Base-by-base conservation (phyloP, 2,888 invertebrate species). In the Lepidocyrtinus sp. region DNA sequence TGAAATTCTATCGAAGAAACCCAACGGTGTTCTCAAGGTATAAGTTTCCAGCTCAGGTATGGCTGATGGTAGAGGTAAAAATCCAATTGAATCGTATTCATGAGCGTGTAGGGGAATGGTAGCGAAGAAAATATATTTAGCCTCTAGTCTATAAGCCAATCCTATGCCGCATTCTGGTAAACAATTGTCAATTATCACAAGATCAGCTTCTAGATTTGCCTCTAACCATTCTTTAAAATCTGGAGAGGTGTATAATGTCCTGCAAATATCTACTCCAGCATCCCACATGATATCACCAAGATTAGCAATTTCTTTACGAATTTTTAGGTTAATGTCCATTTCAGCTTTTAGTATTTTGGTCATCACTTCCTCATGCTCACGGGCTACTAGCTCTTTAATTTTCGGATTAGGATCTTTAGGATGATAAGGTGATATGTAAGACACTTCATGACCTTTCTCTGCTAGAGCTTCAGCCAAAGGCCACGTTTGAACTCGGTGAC, bases 141-240 rank as follows among this genome's bases (percentile, higher is more conserved):
- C 83, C 5, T 62, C 68, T 24, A 76, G 75, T 26, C 75, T 79
- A 61, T 83, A 62, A 1, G 78, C 80, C 0, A 85, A n/a, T 0
- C 76, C 83, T 1, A 81, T 26, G 0, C 75, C 81, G 70, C 85
- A 85, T 21, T 84, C 85, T 19, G 79, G 25, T 22, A 81, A 75
- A 5, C 81, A 71, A 12, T 72, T 79, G 55, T 84, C 85, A 0
- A 83, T 69, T 7, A 84, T 76, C 17, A 84, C 59, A 3, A 85
- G 27, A 26, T 85, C 84, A 26, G 74, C 59, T 9, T 68, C 36
- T 1, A n/a, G 36, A 17, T 75, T 77, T 12, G 70, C 61, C 0
- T 36, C 17, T 3, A 67, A 25, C 22, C 22, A 76, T 1, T 36
- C 45, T 21, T 64, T 12, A 17, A 81, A 67, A 15, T 81, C 81